A percentile compares a stretch with the other conserved stretches of the same genome.
These are phyloP conservation scores for Ptychoptera contaminata DNA, from an alignment of 2,888 invertebrate genomes.

Conservation along the genomic window DNA sequence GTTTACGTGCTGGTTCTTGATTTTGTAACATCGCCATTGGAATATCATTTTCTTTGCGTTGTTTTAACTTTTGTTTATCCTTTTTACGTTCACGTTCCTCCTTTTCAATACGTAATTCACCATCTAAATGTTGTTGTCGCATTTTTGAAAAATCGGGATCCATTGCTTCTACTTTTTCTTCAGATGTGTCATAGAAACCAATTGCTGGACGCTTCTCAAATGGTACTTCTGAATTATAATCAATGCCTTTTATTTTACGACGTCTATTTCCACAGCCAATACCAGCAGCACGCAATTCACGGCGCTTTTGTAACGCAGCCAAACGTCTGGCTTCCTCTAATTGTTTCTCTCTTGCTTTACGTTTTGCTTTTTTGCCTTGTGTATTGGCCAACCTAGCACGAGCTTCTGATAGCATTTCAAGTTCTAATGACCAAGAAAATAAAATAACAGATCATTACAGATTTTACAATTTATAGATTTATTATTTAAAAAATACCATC, in stretches of 20 bases:
- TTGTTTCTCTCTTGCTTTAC: slow-evolving; percentile 95
- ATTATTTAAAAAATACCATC: slow-evolving; percentile 49
- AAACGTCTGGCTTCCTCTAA: slow-evolving; percentile 92
- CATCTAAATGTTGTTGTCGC: slow-evolving; percentile 84
- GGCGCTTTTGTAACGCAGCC: slow-evolving; percentile 92
- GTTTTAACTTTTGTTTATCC: slow-evolving; percentile 89
- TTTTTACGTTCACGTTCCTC: slow-evolving; percentile 89
- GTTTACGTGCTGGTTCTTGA: slow-evolving; percentile 77
- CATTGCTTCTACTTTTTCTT: slow-evolving; percentile 74
- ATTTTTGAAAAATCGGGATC: slow-evolving; percentile 81
- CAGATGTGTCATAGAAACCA: slow-evolving; percentile 91
- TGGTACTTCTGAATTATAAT: slow-evolving; percentile 94
- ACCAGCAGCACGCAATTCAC: slow-evolving; percentile 94
- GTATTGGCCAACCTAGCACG: slow-evolving; percentile 97
- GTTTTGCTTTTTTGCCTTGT: slow-evolving; percentile 86
- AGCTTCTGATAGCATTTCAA: slow-evolving; percentile 99
- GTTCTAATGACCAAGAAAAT: slow-evolving; percentile 38
- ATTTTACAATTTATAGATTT: not conserved
- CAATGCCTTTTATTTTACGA: slow-evolving; percentile 64
- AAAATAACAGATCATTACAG: slow-evolving; percentile 8
- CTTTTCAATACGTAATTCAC: slow-evolving; percentile 75
- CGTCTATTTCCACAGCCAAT: slow-evolving; percentile 41
- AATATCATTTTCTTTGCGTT: slow-evolving; percentile 90
- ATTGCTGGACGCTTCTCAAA: slow-evolving; percentile 87
- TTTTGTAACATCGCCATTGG: slow-evolving; percentile 77